These are phyloP conservation scores for Batillaria attramentaria DNA, from an alignment of 1,140 invertebrate species.

Conservation along the genomic window DNA sequence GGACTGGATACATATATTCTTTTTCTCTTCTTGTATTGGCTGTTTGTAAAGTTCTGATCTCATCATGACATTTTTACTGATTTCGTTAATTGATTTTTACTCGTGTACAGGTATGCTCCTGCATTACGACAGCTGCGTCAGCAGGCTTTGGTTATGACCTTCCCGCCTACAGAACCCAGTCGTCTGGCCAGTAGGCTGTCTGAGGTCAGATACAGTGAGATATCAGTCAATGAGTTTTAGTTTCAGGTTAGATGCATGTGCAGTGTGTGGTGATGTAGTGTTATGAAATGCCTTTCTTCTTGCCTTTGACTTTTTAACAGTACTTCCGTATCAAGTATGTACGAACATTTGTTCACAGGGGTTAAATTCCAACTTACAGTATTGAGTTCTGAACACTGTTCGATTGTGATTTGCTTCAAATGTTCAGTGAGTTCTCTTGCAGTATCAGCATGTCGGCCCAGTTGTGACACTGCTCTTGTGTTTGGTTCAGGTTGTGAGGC, in stretches of 20 bases:
- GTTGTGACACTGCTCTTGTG: conserved; percentile 14
- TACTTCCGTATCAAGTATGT: background rate
- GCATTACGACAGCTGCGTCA: conserved; percentile 84
- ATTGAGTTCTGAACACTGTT: no score
- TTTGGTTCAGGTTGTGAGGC: conserved; percentile 79
- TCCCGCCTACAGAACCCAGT: conserved; percentile 78
- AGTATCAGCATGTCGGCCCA: no score
- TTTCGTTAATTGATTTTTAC: background rate
- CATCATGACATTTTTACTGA: background rate
- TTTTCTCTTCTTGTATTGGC: no score
- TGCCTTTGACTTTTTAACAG: background rate
- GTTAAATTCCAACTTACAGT: no score
- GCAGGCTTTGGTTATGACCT: conserved; percentile 82
- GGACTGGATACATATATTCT: background rate
- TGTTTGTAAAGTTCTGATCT: no score
- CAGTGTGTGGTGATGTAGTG: background rate
- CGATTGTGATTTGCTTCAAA: no score
- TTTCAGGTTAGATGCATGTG: background rate
- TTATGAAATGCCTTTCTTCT: background rate
- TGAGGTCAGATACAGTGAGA: conserved; percentile 61
- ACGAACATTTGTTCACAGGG: no score
- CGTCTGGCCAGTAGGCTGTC: conserved; percentile 69
- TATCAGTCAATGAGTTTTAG: background rate
- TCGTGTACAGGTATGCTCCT: conserved; percentile 80
- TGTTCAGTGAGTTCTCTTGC: no score